Percentiles rank a stretch among this genome's conserved stretches.
Evolutionary conservation across 2,888 invertebrate species (phyloP).

Genomic region (Microplitis manilae): DNA sequence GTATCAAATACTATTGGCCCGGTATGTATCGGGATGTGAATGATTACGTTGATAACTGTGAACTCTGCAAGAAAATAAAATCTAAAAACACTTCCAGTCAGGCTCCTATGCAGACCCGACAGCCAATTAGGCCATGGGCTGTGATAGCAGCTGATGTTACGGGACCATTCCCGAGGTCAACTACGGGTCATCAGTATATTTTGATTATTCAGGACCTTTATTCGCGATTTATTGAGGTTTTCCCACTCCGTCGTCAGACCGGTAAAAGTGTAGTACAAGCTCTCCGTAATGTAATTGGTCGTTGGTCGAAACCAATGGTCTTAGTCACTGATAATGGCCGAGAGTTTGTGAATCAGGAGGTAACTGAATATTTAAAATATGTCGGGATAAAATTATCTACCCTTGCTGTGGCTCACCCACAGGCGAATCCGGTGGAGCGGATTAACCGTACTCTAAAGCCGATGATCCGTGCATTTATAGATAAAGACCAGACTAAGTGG

Average conservation of each 20-base stretch:
- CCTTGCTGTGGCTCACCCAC: background rate
- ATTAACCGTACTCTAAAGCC: slow-evolving; percentile 14
- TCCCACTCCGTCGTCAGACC: background rate
- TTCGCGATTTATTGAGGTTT: background rate
- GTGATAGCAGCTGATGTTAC: too few relatives aligned
- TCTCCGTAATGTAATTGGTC: background rate
- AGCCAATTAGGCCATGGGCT: too few relatives aligned
- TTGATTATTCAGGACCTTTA: background rate
- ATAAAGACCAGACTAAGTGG: slow-evolving; percentile 3
- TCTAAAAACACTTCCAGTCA: too few relatives aligned
- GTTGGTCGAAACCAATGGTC: background rate
- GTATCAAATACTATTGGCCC: too few relatives aligned
- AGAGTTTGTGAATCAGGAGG: background rate
- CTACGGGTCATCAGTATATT: background rate
- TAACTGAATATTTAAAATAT: background rate
- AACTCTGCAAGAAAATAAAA: too few relatives aligned
- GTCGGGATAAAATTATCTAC: background rate
- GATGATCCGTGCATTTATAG: slow-evolving; percentile 11
- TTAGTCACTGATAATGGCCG: background rate
- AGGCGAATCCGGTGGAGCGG: slow-evolving; percentile 13
- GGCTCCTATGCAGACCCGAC: too few relatives aligned
- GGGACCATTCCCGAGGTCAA: background rate
- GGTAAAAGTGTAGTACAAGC: background rate
- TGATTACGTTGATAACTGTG: too few relatives aligned
- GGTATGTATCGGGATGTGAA: too few relatives aligned